Percentiles rank a stretch among this genome's conserved stretches.
These are phyloP conservation scores for Ips nitidus DNA, from an alignment of 1,140 invertebrate genomes.

Conservation along the genomic window DNA sequence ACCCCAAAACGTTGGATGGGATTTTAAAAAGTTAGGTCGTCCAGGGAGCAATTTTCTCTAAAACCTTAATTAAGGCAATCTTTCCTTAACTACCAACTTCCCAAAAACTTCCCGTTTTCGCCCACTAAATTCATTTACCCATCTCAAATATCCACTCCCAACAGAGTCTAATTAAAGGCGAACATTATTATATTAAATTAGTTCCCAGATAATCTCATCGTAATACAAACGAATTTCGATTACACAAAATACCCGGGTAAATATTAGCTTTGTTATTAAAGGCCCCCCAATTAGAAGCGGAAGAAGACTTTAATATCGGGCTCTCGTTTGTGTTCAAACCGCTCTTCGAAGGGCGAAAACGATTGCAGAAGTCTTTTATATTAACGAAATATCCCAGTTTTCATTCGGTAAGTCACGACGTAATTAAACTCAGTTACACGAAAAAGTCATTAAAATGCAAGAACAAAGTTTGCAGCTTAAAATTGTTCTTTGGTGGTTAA, in stretches of 20 bases:
- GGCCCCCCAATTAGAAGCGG: slow-evolving; percentile 10
- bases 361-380: neutral
- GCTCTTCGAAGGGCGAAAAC: neutral
- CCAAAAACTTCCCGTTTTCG: no score
- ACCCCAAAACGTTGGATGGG: no score
- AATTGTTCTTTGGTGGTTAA: no score
- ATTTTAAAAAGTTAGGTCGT: no score
- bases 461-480: no score
- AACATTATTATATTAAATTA: slow-evolving; percentile 9
- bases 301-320: slow-evolving; percentile 22
- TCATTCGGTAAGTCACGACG: no score
- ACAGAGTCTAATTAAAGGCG: neutral
- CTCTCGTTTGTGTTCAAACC: slow-evolving; percentile 9
- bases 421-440: neutral
- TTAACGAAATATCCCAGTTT: slow-evolving; percentile 9
- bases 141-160: no score
- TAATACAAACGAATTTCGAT: slow-evolving; percentile 14
- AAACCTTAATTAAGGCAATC: no score
- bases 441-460: neutral
- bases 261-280: slow-evolving; percentile 14
- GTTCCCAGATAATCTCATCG: neutral
- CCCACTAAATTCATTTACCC: no score
- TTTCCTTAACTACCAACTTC: no score
- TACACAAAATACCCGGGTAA: slow-evolving; percentile 14
- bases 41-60: no score